phyloP scores from a whole-genome alignment of 1,140 invertebrate species.

The Scylla paramamosain region DNA sequence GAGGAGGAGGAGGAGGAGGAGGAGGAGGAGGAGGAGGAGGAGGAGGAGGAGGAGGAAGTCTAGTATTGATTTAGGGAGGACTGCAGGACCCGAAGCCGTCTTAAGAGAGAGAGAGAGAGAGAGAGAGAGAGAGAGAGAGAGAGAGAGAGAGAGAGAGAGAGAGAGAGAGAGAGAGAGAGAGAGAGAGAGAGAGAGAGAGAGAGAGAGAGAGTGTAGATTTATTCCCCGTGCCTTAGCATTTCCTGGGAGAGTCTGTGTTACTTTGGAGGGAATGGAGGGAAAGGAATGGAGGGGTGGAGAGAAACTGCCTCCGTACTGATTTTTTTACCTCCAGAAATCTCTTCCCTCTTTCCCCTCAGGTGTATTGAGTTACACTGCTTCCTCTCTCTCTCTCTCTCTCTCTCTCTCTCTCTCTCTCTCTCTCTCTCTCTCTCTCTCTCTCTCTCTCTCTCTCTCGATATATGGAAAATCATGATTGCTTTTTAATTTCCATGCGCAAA shows the following conservation, averaged over 20 bases:
- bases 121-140: no score
- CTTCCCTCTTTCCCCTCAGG: constrained; percentile 15
- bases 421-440: no score
- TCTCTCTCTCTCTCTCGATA: no score
- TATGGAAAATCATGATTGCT: no score
- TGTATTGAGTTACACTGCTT: constrained; percentile 5
- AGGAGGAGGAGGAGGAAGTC: not conserved
- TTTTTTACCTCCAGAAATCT: constrained; percentile 5
- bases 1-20: not conserved
- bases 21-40: not conserved
- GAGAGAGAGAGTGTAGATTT: not conserved
- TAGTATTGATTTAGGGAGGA: constrained; percentile 22
- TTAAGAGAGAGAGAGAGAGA: not conserved
- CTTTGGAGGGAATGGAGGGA: not conserved
- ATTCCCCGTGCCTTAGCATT: not conserved
- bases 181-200: not conserved
- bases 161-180: no score
- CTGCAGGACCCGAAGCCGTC: not conserved
- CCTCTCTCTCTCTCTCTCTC: not conserved
- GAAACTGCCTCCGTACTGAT: not conserved
- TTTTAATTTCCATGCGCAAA: no score
- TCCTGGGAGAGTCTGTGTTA: not conserved
- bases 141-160: no score
- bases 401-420: not conserved
- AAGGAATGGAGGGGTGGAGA: not conserved